Percentiles rank a stretch among this genome's conserved stretches.
Evolutionary conservation across 2,888 invertebrate species (phyloP).

Genomic region (Meta bourneti): DNA sequence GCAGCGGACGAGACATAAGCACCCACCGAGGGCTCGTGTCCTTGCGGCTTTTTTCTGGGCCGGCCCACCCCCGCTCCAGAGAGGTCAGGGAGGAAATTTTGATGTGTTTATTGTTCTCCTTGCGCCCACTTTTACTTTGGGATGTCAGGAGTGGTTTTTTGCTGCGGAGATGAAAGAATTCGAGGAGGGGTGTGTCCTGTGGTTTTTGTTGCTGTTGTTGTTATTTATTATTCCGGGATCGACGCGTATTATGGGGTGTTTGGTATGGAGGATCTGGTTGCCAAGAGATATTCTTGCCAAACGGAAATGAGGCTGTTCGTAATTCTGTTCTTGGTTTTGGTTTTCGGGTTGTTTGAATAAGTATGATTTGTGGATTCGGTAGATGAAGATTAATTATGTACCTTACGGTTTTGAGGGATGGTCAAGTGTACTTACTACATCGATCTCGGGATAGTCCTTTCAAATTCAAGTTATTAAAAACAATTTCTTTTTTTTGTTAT

Average conservation of each 20-base stretch:
- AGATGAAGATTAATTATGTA: neutral
- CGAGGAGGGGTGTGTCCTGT: neutral
- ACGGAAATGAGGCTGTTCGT: slow-evolving; percentile 30
- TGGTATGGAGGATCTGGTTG: slow-evolving; percentile 35
- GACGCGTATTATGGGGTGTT: slow-evolving; percentile 24
- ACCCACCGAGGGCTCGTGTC: slow-evolving; percentile 8
- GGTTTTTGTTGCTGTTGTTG: neutral
- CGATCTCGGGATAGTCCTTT: too few species aligned
- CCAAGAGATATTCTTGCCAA: slow-evolving; percentile 19
- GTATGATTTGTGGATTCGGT: neutral
- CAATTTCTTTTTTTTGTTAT: too few species aligned
- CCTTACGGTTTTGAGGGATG: neutral
- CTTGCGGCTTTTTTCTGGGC: slow-evolving; percentile 8
- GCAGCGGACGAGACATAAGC: slow-evolving; percentile 68
- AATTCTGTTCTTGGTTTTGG: neutral
- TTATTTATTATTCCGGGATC: neutral
- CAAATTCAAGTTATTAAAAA: too few species aligned
- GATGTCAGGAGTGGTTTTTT: neutral
- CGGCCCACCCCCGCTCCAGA: neutral
- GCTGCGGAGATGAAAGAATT: neutral
- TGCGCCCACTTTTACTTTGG: neutral
- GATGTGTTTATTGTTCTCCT: slow-evolving; percentile 73
- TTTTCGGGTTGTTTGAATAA: neutral
- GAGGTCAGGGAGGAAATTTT: slow-evolving; percentile 18
- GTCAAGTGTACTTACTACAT: neutral